Evolutionary conservation across 2,113 vertebrate genomes (phyloP), one percentile per base, ranked within the genome.

Genomic region (Trichomycterus rosablanca): DNA sequence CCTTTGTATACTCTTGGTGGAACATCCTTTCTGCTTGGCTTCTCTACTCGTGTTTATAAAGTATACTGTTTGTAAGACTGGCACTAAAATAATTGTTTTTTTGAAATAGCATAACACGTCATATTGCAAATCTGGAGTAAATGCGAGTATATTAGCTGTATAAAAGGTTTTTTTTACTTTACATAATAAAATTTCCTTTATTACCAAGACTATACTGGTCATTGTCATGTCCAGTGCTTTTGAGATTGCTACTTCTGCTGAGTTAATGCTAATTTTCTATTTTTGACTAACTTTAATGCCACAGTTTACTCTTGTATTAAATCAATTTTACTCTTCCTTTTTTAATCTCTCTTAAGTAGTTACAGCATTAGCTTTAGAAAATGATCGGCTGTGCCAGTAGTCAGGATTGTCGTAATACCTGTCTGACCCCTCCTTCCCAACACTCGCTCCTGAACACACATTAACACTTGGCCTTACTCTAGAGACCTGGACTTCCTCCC

Each of bases 341-440:
- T 42, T 24, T 18, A 34, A 18, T n/a, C 19, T 6, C 26, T 18
- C 10, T 78, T 89, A 95, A 59, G 89, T 91, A 19, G 84, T 81
- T 70, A 92, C 88, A 11, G 81, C 72, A 4, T 86, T 89, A 1
- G 76, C 59, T 63, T 94, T 93, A 18, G 85, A 74, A 68, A 89
- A 92, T 69, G 91, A 84, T 46, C 89, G 87, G 76, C 92, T 97
- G 73, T 95, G 91, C 94, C 94, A 97, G 67, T 97, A 97, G 68
- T 92, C 91, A 4, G 92, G 93, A 73, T 97, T 97, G 77, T 97
- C 92, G 63, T 94, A 97, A 51, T 91, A 91, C 4, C 81, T 88
- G 80, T 93, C 90, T 3, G 71, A 80, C 10, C 63, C 67, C 12
- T 81, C 81, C 46, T 92, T 74, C 1, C 66, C 74, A 0, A 79